These are phyloP conservation scores for Cinclus cinclus DNA, from an alignment of 2,113 vertebrate genomes.

Conservation along the genomic window DNA sequence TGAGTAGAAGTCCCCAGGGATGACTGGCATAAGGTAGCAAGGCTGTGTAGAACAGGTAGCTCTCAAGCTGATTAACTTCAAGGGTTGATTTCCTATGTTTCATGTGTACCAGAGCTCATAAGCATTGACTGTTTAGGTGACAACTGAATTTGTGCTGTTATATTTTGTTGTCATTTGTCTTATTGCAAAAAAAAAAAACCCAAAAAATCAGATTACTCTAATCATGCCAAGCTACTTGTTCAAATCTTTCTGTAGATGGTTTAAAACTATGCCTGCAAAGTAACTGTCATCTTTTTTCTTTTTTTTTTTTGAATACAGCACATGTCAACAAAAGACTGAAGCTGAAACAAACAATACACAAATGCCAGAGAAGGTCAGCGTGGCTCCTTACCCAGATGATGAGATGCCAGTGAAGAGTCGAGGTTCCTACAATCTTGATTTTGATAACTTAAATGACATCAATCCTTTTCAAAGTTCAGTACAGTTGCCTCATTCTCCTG, in stretches of 20 bases:
- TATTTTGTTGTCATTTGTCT: background rate
- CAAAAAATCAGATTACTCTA: background rate
- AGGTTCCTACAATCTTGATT: constrained; percentile 73
- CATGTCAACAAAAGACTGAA: constrained; percentile 40
- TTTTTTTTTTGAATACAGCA: background rate
- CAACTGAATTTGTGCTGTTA: background rate
- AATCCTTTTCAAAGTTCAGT: constrained; percentile 46
- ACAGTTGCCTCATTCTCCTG: constrained; percentile 21
- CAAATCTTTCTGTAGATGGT: background rate
- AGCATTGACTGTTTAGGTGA: background rate
- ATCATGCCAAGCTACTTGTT: background rate
- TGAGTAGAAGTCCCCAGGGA: background rate
- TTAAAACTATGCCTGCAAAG: background rate
- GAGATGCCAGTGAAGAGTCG: constrained; percentile 54
- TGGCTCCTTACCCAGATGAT: background rate
- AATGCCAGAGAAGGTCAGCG: background rate
- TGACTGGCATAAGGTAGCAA: background rate
- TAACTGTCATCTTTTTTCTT: background rate
- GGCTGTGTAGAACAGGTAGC: background rate
- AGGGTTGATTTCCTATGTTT: background rate
- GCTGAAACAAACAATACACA: background rate
- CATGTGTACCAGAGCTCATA: background rate
- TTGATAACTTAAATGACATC: background rate
- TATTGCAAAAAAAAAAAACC: background rate
- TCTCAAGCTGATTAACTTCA: background rate